Evolutionary conservation across 2,888 invertebrate genomes (phyloP).

Genomic region (Odontocerum albicorne): DNA sequence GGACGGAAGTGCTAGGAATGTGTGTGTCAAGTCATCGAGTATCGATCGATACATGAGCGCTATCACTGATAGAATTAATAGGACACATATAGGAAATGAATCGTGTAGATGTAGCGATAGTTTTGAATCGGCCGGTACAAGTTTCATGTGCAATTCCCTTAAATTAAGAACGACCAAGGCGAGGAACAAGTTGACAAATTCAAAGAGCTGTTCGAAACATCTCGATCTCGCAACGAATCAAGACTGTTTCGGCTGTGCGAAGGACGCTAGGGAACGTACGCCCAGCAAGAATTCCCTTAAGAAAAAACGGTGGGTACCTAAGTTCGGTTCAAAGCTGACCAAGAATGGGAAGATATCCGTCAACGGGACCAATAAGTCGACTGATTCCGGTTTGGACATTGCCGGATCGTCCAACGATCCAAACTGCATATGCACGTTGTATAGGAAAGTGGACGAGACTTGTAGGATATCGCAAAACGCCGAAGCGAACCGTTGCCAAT

Average conservation of each 20-base stretch:
- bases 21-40: constrained; percentile 26
- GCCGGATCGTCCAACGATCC: constrained; percentile 19
- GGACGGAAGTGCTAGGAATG: neutral
- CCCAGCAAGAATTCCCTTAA: constrained; percentile 11
- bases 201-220: constrained; percentile 18
- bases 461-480: neutral
- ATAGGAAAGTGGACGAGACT: constrained; percentile 27
- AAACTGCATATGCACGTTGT: constrained; percentile 30
- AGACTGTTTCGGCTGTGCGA: constrained; percentile 15
- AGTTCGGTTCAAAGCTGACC: constrained; percentile 19
- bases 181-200: constrained; percentile 2
- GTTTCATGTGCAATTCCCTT: neutral
- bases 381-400: constrained; percentile 15
- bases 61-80: constrained; percentile 21
- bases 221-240: neutral
- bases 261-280: constrained; percentile 13
- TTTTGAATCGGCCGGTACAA: neutral
- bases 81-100: constrained; percentile 3
- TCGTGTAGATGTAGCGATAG: too few relatives aligned
- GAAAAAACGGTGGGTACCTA: constrained; percentile 27
- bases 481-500: neutral
- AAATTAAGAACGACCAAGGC: neutral
- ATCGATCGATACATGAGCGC: constrained; percentile 35
- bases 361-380: constrained; percentile 4
- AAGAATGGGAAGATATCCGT: constrained; percentile 22